Percentiles rank a stretch among this genome's conserved stretches.
Conservation (phyloP, 1,140 invertebrate genomes). For the Trichoplusia ni region DNA sequence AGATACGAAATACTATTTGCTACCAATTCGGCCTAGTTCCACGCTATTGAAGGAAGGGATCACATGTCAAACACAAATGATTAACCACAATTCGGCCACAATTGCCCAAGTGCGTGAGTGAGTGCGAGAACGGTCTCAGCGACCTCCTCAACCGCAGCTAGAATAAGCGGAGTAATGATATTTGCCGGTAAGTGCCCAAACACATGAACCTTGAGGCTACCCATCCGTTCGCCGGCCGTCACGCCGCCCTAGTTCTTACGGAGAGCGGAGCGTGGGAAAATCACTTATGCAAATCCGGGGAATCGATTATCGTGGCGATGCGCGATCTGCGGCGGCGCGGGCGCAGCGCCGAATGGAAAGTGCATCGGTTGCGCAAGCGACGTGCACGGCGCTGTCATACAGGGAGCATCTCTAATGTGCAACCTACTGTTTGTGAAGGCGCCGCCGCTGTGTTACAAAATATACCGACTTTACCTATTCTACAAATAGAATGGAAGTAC, state of each 20-base stretch:
- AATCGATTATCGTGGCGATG: constrained; percentile 70
- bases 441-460: constrained; percentile 4
- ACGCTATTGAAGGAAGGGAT: constrained; percentile 2
- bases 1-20: not conserved
- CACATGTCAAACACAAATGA: constrained; percentile 20
- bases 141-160: constrained; percentile 14
- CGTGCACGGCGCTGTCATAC: constrained; percentile 35
- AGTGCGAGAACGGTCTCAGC: not conserved
- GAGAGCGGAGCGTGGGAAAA: constrained; percentile 65
- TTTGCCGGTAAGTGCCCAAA: constrained; percentile 17
- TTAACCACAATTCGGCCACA: constrained; percentile 18
- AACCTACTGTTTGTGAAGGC: not conserved
- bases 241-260: constrained; percentile 58
- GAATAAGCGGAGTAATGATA: not conserved
- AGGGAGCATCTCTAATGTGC: constrained; percentile 33
- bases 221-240: constrained; percentile 64
- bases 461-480: not conserved
- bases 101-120: constrained; percentile 6
- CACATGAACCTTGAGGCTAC: constrained; percentile 46
- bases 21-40: not conserved
- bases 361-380: constrained; percentile 62
- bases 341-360: constrained; percentile 67
- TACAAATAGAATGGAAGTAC: too few relatives aligned
- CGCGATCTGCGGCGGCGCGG: constrained; percentile 53
- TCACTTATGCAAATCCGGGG: constrained; percentile 71